Base-by-base conservation (phyloP, 2,888 invertebrate genomes). In the Drosophila infuscata region DNA sequence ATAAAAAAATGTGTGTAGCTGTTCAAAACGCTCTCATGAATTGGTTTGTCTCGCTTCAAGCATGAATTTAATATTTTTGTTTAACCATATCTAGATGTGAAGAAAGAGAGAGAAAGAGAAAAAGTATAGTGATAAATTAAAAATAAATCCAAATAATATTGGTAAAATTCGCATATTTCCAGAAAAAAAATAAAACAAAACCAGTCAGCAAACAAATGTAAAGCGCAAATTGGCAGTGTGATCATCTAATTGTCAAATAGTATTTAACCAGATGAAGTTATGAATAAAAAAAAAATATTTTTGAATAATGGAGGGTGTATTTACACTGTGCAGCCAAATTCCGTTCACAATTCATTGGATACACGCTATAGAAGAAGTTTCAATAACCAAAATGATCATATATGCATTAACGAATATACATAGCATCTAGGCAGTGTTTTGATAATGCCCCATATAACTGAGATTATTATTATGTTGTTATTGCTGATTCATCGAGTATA, bases 71-170 rank as follows among this genome's bases (percentile, higher is more conserved):
- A 91, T 92, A 92, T 92, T 92, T 92, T 88, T 92, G 92, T 83
- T 91, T 91, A 84, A 92, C 91, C 92, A 92, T 92, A 92, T 92
- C 92, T 92, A 91, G 74, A 92, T 75, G 70, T 75, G 63, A 83
- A 64, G 82, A 56, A 80, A 51, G 64, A 68, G 78, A 70, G 63
- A 70, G 41, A 60, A 58, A 65, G 30, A 41, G 60, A 73, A 78
- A 56, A 65, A 43, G 49, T 53, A 68, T 49, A 43, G 36, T 51
- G 48, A 58, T 64, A 59, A 68, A 59, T 29, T 43, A 51, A 63
- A 51, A 33, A 48, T 64, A 74, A 70, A 59, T 38, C 12, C 49
- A 73, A 62, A 60, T 29, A 52, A 57, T 20, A 49, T 66, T 38
- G 51, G 29, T 56, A 49, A 65, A 8, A n/a, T 15, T 41, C 17